These are phyloP conservation scores for Sinotaia quadrata DNA, from an alignment of 2,888 invertebrate species.

Conservation along the genomic window DNA sequence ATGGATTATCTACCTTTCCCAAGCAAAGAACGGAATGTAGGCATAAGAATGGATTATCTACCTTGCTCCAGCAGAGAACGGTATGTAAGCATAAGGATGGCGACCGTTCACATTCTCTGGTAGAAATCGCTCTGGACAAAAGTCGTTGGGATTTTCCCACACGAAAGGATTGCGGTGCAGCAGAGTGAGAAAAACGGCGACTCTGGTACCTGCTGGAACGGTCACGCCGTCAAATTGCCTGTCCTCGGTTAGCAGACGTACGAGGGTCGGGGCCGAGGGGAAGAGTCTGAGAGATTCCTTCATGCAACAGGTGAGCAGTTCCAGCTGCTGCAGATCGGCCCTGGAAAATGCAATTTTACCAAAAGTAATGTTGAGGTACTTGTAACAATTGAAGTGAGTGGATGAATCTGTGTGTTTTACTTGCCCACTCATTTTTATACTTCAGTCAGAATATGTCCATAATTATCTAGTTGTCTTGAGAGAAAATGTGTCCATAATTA, in stretches of 20 bases:
- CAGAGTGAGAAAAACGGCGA: conserved; percentile 44
- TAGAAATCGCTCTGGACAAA: conserved; percentile 53
- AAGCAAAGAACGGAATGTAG: no score
- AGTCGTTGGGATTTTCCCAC: conserved; percentile 54
- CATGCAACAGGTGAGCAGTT: conserved; percentile 55
- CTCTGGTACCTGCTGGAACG: conserved; percentile 44
- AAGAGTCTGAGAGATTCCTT: conserved; percentile 59
- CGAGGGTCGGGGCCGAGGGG: conserved; percentile 50
- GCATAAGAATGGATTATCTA: no score
- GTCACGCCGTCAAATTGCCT: conserved; percentile 48
- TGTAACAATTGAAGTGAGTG: no score
- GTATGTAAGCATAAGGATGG: conserved; percentile 53
- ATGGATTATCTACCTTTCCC: no score
- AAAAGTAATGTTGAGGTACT: no score
- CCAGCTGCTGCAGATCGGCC: no score
- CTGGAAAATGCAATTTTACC: no score
- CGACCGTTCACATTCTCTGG: conserved; percentile 46
- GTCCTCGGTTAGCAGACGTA: conserved; percentile 41
- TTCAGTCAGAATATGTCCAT: no score
- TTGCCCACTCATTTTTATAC: no score
- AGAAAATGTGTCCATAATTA: no score
- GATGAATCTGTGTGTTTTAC: no score
- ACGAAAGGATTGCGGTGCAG: conserved; percentile 56
- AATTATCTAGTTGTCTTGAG: no score
- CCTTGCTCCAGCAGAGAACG: conserved; percentile 54